Conservation (phyloP, 2,113 vertebrate species). For the Lanius collurio region DNA sequence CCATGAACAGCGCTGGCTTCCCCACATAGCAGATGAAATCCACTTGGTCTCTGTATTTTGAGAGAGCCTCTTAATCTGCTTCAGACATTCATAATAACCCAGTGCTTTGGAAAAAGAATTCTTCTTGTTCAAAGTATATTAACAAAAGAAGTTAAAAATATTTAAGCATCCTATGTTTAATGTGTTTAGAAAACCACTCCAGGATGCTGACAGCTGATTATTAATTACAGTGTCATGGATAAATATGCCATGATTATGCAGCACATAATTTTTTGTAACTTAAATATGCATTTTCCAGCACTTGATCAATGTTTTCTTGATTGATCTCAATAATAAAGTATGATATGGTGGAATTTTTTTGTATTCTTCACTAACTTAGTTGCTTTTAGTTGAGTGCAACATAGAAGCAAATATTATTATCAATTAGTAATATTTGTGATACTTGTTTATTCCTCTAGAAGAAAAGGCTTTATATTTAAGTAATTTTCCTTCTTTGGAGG, state of each 20-base stretch:
- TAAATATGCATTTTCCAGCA: neutral
- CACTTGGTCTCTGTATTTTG: neutral
- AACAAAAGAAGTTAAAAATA: neutral
- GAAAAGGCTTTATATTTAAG: neutral
- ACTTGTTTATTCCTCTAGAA: neutral
- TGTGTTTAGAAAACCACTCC: neutral
- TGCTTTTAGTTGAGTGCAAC: neutral
- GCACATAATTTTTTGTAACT: neutral
- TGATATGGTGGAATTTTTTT: neutral
- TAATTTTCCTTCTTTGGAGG: neutral
- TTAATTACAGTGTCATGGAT: neutral
- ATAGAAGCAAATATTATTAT: neutral
- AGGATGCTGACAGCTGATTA: neutral
- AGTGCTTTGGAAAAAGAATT: neutral
- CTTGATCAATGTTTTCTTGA: neutral
- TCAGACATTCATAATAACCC: neutral
- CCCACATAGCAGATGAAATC: neutral
- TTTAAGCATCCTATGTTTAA: neutral
- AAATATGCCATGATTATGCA: neutral
- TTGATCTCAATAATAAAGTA: neutral
- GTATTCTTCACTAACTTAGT: neutral
- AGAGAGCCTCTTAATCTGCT: conserved; percentile 4
- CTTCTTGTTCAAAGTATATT: neutral
- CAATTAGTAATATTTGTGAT: neutral
- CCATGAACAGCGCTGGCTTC: neutral